Evolutionary conservation across 2,113 vertebrate genomes (phyloP).

Genomic region (Pelvicachromis taeniatus): DNA sequence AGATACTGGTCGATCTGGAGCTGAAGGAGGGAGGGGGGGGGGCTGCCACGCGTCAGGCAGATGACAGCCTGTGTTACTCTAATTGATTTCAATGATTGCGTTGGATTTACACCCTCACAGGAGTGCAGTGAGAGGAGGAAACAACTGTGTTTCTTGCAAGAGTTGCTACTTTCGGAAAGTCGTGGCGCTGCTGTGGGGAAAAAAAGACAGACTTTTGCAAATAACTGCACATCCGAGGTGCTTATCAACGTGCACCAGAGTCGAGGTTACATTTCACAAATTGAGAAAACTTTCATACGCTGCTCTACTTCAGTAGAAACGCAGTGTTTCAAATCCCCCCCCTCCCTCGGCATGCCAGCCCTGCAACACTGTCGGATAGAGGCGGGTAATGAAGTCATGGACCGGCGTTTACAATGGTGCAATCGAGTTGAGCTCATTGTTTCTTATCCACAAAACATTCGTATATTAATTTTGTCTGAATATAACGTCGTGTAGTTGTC

Average conservation of each 20-base stretch:
- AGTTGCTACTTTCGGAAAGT: constrained; percentile 35
- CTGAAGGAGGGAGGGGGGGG: constrained; percentile 18
- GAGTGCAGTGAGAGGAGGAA: constrained; percentile 14
- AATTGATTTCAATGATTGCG: constrained; percentile 73
- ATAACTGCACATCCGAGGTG: constrained; percentile 16
- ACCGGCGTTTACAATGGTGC: neutral
- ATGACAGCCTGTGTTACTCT: constrained; percentile 64
- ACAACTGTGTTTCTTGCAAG: constrained; percentile 2
- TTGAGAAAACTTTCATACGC: neutral
- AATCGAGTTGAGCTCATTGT: neutral
- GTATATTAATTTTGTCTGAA: neutral
- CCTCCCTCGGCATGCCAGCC: neutral
- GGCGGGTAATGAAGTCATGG: neutral
- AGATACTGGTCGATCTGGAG: constrained; percentile 46
- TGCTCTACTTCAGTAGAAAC: neutral
- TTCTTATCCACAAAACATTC: neutral
- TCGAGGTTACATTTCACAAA: neutral
- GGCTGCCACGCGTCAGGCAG: constrained; percentile 33
- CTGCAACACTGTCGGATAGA: neutral
- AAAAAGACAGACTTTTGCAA: neutral
- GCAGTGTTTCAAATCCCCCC: neutral
- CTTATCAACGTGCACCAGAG: constrained; percentile 2
- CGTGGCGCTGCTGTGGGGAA: constrained; percentile 1
- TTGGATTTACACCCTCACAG: constrained; percentile 58
- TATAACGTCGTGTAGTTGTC: neutral